These are phyloP conservation scores for Timandra comae DNA, from an alignment of 2,888 invertebrate species.

Conservation along the genomic window DNA sequence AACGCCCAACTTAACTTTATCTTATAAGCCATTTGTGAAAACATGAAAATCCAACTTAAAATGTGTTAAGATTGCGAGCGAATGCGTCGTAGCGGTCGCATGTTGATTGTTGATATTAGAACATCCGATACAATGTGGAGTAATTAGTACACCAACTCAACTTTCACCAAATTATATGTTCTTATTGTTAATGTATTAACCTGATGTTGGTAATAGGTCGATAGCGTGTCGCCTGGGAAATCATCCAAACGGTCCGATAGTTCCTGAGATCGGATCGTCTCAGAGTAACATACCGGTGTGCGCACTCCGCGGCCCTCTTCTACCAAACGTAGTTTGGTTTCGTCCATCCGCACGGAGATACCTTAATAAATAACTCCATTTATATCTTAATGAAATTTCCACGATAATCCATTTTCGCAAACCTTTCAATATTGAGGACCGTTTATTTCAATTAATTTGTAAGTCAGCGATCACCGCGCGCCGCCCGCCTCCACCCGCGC, in stretches of 20 bases:
- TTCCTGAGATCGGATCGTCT: too few species aligned
- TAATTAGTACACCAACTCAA: too few species aligned
- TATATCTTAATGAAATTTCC: constrained; percentile 20
- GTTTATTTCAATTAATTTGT: constrained; percentile 18
- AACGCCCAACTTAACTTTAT: constrained; percentile 24
- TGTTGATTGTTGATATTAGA: background rate
- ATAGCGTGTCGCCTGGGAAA: too few species aligned
- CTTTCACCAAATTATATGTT: too few species aligned
- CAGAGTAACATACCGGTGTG: too few species aligned
- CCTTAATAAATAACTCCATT: constrained; percentile 11
- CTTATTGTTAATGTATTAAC: too few species aligned
- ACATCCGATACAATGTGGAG: background rate
- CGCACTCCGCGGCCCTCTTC: too few species aligned
- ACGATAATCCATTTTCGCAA: constrained; percentile 16
- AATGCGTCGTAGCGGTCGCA: background rate
- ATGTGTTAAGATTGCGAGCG: background rate
- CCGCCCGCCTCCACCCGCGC: background rate
- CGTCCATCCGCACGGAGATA: too few species aligned
- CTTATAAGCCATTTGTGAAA: constrained; percentile 24
- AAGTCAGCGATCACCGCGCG: too few species aligned
- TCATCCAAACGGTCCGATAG: too few species aligned
- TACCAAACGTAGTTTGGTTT: too few species aligned
- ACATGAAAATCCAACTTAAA: constrained; percentile 1
- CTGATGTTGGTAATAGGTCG: too few species aligned
- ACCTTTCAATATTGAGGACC: constrained; percentile 14